A percentile compares a stretch with the other conserved stretches of the same genome.
phyloP scores from a whole-genome alignment of 2,797 vertebrate species.

The Borostomias antarcticus region DNA sequence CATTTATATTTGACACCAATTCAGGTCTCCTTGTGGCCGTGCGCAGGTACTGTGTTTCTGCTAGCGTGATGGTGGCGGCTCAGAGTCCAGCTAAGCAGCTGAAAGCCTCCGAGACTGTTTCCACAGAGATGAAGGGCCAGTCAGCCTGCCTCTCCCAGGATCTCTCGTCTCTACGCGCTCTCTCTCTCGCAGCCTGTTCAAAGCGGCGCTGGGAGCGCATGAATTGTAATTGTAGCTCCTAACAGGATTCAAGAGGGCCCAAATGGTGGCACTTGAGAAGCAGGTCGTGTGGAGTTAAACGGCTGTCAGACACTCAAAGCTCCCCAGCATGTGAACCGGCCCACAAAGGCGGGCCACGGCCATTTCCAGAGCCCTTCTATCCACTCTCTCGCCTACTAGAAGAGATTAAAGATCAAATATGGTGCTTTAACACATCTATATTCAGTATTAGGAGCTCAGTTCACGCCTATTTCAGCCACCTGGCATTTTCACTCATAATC shows the following conservation, averaged over 20 bases:
- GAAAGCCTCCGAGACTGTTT: slow-evolving; percentile 36
- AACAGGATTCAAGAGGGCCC: slow-evolving; percentile 78
- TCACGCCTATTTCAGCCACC: slow-evolving; percentile 25
- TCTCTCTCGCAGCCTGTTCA: slow-evolving; percentile 62
- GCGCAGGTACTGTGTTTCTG: background rate
- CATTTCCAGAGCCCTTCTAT: slow-evolving; percentile 44
- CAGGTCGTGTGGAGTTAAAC: slow-evolving; percentile 83
- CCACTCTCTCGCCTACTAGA: slow-evolving; percentile 13
- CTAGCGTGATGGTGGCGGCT: slow-evolving; percentile 6
- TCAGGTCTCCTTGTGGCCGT: too few relatives aligned
- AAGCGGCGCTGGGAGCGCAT: slow-evolving; percentile 68
- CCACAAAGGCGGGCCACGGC: slow-evolving; percentile 61
- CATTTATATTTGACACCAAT: too few relatives aligned
- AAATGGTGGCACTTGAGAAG: slow-evolving; percentile 75
- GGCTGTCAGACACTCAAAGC: slow-evolving; percentile 79
- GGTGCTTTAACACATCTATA: slow-evolving; percentile 27
- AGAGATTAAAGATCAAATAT: slow-evolving; percentile 57
- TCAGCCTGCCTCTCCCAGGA: slow-evolving; percentile 43
- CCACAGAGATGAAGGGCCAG: slow-evolving; percentile 34
- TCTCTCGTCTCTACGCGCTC: slow-evolving; percentile 37
- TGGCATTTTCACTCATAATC: slow-evolving; percentile 19
- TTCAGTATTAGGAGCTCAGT: slow-evolving; percentile 1
- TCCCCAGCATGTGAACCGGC: slow-evolving; percentile 69
- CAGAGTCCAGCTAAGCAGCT: slow-evolving; percentile 22
- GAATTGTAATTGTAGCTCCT: slow-evolving; percentile 79